Evolutionary conservation across 2,888 invertebrate genomes (phyloP).

Genomic region (Rhamphomyia laevipes): DNA sequence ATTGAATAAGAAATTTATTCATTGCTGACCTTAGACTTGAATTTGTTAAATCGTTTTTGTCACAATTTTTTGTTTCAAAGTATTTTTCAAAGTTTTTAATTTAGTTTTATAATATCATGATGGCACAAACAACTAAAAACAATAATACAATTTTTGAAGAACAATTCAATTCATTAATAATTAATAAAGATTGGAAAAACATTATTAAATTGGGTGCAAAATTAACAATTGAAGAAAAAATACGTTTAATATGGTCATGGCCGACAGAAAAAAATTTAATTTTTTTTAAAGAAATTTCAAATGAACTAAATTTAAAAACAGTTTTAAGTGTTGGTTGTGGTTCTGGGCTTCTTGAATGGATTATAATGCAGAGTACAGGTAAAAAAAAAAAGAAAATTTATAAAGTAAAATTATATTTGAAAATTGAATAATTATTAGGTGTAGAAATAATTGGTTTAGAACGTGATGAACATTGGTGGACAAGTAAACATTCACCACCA

Average conservation of each 20-base stretch:
- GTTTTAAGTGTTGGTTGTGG: slow-evolving; percentile 69
- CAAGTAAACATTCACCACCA: slow-evolving; percentile 59
- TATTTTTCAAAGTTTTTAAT: too few relatives aligned
- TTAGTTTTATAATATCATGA: too few relatives aligned
- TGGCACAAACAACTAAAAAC: too few relatives aligned
- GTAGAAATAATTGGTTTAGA: slow-evolving; percentile 57
- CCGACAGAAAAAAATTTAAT: slow-evolving; percentile 53
- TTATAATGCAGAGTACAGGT: slow-evolving; percentile 55
- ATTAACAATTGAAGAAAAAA: slow-evolving; percentile 28
- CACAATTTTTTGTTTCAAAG: too few relatives aligned
- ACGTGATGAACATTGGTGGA: slow-evolving; percentile 73
- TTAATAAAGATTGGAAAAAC: slow-evolving; percentile 37
- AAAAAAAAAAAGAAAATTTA: slow-evolving; percentile 11
- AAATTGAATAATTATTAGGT: slow-evolving; percentile 35
- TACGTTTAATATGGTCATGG: slow-evolving; percentile 60
- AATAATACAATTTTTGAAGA: too few relatives aligned
- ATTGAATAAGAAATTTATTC: too few relatives aligned
- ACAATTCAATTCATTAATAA: too few relatives aligned
- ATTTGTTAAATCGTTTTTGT: too few relatives aligned
- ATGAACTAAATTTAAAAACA: slow-evolving; percentile 36
- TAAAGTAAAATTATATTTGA: not conserved
- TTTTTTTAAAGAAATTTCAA: slow-evolving; percentile 43
- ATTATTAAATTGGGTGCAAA: slow-evolving; percentile 28
- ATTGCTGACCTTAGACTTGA: too few relatives aligned
- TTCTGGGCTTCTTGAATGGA: slow-evolving; percentile 72